Conservation (phyloP, 2,113 vertebrate genomes). For the Connochaetes taurinus region DNA sequence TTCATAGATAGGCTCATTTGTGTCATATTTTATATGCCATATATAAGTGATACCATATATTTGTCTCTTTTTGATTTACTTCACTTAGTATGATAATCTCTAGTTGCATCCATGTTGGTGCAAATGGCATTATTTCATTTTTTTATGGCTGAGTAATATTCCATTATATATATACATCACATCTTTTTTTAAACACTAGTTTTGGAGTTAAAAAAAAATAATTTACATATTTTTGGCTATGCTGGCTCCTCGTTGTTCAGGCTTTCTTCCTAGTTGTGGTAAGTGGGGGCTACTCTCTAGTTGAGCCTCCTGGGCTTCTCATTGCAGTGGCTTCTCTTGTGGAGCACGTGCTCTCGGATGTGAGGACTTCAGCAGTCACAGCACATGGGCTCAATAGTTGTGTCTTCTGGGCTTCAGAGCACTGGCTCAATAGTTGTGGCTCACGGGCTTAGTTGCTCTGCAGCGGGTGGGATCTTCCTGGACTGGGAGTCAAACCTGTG, state of each 20-base stretch:
- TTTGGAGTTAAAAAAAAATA: background rate
- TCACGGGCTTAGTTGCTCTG: rapidly evolving
- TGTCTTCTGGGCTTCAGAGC: background rate
- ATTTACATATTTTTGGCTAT: background rate
- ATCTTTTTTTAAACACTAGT: background rate
- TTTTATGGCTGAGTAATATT: background rate
- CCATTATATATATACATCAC: background rate
- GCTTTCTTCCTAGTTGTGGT: background rate
- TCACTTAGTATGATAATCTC: background rate
- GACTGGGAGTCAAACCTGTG: background rate
- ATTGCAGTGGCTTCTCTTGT: background rate
- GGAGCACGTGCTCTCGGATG: background rate
- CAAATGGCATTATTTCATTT: background rate
- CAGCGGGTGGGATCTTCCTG: background rate
- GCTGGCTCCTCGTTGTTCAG: background rate
- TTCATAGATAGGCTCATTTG: background rate
- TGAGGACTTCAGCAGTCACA: background rate
- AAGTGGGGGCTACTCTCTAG: background rate
- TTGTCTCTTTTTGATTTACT: background rate
- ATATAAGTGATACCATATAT: background rate
- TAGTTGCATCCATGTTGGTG: background rate
- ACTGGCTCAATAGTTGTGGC: background rate
- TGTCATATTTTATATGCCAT: background rate
- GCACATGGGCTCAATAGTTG: background rate
- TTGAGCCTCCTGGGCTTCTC: background rate